A percentile compares a stretch with the other conserved stretches of the same genome.
These are phyloP conservation scores for Archips crataeganus DNA, from an alignment of 2,888 invertebrate species.

Conservation along the genomic window DNA sequence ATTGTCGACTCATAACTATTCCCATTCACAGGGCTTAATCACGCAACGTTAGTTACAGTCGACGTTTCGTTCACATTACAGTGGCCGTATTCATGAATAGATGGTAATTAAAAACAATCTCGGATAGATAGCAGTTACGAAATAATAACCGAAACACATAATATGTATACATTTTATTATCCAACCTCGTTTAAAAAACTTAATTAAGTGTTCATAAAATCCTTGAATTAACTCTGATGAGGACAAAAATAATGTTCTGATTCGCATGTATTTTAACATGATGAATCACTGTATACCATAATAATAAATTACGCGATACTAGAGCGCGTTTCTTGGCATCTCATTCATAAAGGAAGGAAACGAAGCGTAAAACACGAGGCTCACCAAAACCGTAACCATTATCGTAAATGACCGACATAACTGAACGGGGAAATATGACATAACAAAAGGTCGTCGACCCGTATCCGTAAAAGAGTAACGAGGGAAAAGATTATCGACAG, in stretches of 20 bases:
- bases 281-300: conserved; percentile 4
- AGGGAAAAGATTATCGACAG: conserved; percentile 51
- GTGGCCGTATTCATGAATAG: too few species aligned
- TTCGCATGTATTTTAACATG: neutral
- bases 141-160: too few species aligned
- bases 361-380: conserved; percentile 35
- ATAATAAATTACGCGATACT: conserved; percentile 3
- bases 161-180: too few species aligned
- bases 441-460: conserved; percentile 37
- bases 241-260: neutral
- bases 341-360: conserved; percentile 37
- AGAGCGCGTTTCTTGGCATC: conserved; percentile 1
- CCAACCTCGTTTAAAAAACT: neutral
- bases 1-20: too few species aligned
- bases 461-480: conserved; percentile 37
- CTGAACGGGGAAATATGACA: conserved; percentile 41
- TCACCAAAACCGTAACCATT: conserved; percentile 39
- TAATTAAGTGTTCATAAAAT: neutral
- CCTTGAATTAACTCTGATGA: neutral
- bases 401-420: conserved; percentile 40
- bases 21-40: too few species aligned
- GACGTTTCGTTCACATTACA: too few species aligned
- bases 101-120: too few species aligned
- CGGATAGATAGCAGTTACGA: too few species aligned
- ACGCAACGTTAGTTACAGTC: too few species aligned